A percentile compares a stretch with the other conserved stretches of the same genome.
Conservation (phyloP, 2,797 vertebrate species). For the Ceyx erithaca region DNA sequence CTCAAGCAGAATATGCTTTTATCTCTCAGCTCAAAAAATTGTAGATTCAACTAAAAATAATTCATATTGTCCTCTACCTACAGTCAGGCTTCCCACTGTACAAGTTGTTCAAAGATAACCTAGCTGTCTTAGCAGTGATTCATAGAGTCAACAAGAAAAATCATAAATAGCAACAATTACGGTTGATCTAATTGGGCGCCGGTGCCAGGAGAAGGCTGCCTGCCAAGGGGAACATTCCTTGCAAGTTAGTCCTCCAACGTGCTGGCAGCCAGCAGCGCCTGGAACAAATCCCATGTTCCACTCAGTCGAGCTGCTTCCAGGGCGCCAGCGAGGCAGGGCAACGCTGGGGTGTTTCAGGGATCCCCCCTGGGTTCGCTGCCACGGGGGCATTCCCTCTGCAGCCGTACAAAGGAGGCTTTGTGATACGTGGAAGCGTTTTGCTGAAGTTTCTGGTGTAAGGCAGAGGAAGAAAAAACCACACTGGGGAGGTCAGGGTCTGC, state of each 20-base stretch:
- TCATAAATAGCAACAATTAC: constrained; percentile 47
- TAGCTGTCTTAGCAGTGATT: not conserved
- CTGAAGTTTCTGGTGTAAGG: not conserved
- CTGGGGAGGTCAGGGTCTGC: not conserved
- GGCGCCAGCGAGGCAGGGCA: not conserved
- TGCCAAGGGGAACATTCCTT: constrained; percentile 53
- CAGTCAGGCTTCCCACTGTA: not conserved
- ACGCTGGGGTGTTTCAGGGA: not conserved
- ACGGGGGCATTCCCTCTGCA: not conserved
- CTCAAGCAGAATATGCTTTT: not conserved
- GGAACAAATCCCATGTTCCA: not conserved
- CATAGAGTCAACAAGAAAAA: constrained; percentile 34
- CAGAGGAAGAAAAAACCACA: not conserved
- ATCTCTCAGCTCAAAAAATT: not conserved
- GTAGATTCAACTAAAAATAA: not conserved
- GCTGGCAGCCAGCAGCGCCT: constrained; percentile 22
- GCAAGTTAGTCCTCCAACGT: not conserved
- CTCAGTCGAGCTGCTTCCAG: not conserved
- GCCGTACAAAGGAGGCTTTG: constrained; percentile 18
- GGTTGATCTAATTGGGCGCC: not conserved
- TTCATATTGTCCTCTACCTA: not conserved
- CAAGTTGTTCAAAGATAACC: not conserved
- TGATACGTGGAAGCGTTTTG: not conserved
- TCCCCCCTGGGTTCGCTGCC: not conserved
- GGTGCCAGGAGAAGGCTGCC: not conserved